These are phyloP conservation scores for Chlorospingus semifuscus DNA, from an alignment of 2,797 vertebrate genomes.

Conservation along the genomic window DNA sequence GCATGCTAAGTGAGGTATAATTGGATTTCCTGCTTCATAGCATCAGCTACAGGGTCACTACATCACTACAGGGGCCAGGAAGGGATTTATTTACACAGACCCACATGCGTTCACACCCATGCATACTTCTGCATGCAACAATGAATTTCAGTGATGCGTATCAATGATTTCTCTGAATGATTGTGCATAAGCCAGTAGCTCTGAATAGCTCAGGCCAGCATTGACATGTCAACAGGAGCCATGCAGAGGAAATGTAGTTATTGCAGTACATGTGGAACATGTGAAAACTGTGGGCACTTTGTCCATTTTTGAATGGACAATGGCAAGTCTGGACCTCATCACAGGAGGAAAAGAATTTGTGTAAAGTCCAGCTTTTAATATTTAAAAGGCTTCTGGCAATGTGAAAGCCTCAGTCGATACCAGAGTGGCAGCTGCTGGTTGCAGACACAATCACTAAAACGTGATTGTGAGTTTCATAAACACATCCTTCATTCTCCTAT, in stretches of 20 bases:
- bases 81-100: neutral
- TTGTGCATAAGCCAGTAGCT: neutral
- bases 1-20: slow-evolving; percentile 2
- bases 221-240: neutral
- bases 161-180: neutral
- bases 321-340: neutral
- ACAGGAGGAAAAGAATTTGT: neutral
- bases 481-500: neutral
- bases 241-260: neutral
- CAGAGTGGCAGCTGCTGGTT: neutral
- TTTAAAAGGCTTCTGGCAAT: neutral
- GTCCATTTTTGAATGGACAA: neutral
- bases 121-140: neutral
- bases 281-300: neutral
- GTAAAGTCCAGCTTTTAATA: neutral
- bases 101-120: fast-evolving
- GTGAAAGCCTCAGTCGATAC: neutral
- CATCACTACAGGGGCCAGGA: neutral
- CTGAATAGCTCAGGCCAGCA: neutral
- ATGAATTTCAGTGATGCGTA: neutral
- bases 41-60: neutral
- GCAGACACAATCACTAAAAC: neutral
- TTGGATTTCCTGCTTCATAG: slow-evolving; percentile 9
- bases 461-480: neutral
- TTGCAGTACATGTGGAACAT: neutral